Base-by-base conservation (phyloP, 1,140 invertebrate species). In the Oreohelix idahoensis region DNA sequence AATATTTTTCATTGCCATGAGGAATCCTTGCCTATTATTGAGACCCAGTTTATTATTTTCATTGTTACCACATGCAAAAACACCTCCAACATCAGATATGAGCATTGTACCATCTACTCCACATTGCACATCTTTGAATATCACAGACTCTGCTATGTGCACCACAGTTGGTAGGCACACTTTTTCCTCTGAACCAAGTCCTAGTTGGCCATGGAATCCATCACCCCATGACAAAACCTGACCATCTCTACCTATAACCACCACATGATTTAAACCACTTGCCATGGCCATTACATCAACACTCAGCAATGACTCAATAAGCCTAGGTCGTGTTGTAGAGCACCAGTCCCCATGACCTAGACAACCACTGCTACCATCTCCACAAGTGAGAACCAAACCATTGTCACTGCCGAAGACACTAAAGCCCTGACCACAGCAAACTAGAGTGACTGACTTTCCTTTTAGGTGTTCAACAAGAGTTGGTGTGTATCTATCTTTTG, bases 381-480 rank as follows among this genome's bases (percentile, higher is more conserved):
- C 96, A 92, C 95, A 96, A 66, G 95, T 95, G 88, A 96, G 93
- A 0, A 96, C 91, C 51, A 95, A 94, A 26, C 96, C 96, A 83
- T 94, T 94, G 86, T 95, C 94, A 82, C 94, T 95, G 26, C 95
- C 93, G 89, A 96, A 95, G 35, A 96, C 90, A 87, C 94, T 94
- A 86, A 94, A 94, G 2, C 91, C 89, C 79, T 90, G 89, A n/a
- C 93, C 93, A 91, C 92, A 93, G 74, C 89, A 90, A 0, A 88
- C 90, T 81, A 92, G 93, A 29, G 94, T 93, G 75, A 95, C 94
- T 51, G 94, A 94, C 88, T 95, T 95, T 76, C 94, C 94, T 82
- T 93, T 93, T 1, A 96, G 91, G 20, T 93, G 91, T 81, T 95
- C 93, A 35, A 96, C 94, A 85, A 93, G 90, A 42, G 92, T 92